These are phyloP conservation scores for Scolopax mira DNA, from an alignment of 2,113 vertebrate species.

Conservation along the genomic window DNA sequence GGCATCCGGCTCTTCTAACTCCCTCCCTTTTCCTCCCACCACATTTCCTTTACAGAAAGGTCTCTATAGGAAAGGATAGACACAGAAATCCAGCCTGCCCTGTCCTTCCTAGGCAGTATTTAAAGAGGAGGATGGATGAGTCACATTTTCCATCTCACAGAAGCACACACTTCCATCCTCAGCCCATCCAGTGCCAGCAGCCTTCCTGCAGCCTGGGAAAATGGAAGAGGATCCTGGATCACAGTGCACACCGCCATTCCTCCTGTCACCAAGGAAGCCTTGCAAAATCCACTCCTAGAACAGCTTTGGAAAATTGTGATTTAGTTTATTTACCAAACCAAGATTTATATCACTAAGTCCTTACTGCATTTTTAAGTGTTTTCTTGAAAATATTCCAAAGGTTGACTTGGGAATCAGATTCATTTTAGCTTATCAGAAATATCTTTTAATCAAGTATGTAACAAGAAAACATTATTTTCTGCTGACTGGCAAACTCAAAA, in stretches of 20 bases:
- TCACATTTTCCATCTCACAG: conserved; percentile 20
- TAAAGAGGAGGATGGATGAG: background rate
- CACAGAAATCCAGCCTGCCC: background rate
- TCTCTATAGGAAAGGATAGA: background rate
- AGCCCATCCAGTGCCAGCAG: background rate
- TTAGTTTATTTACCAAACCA: conserved; percentile 14
- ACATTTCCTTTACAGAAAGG: background rate
- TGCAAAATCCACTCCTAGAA: background rate
- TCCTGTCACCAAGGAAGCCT: background rate
- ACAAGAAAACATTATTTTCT: background rate
- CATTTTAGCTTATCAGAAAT: background rate
- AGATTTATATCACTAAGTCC: background rate
- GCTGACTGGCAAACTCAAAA: background rate
- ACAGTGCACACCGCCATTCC: background rate
- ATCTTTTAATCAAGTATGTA: background rate
- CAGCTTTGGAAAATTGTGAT: background rate
- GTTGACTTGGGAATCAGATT: background rate
- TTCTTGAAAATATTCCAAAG: conserved; percentile 38
- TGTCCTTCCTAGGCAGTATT: background rate
- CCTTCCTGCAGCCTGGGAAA: background rate
- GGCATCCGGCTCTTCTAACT: background rate
- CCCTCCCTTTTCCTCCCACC: background rate
- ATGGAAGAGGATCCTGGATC: background rate
- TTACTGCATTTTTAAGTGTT: conserved; percentile 14
- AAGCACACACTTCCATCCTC: background rate